A percentile compares a stretch with the other conserved stretches of the same genome.
phyloP scores from a whole-genome alignment of 2,113 vertebrate genomes.

The Andinoacara biseriatus region DNA sequence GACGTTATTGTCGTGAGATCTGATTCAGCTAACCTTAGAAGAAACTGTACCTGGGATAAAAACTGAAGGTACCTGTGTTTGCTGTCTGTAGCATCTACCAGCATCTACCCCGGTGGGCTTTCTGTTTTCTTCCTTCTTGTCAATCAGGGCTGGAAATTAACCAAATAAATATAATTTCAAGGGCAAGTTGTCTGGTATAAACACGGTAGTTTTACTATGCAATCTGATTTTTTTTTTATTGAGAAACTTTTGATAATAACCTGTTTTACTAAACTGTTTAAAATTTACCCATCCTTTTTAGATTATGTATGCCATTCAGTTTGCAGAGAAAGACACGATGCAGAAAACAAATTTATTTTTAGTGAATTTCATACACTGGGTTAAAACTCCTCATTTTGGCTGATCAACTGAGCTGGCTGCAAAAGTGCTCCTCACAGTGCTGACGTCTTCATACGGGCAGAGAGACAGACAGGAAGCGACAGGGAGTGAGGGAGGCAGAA shows the following conservation, averaged over 20 bases:
- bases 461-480: conserved; percentile 44
- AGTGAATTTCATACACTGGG: conserved; percentile 10
- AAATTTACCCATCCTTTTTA: not conserved
- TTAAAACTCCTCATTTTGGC: conserved; percentile 25
- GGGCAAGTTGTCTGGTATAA: not conserved
- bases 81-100: not conserved
- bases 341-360: not conserved
- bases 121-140: not conserved
- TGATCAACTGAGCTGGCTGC: conserved; percentile 27
- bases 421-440: conserved; percentile 22
- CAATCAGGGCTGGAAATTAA: not conserved
- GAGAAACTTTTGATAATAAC: not conserved
- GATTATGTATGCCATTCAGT: not conserved
- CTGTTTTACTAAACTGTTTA: not conserved
- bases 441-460: conserved; percentile 41
- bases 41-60: conserved; percentile 16
- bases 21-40: not conserved
- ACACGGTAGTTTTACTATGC: not conserved
- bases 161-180: not conserved
- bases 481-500: conserved; percentile 33
- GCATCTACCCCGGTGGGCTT: not conserved
- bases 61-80: not conserved
- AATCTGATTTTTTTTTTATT: not conserved
- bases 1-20: conserved; percentile 18
- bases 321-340: not conserved